Conservation (phyloP, 1,140 invertebrate genomes). For the Hylyphantes graminicola region DNA sequence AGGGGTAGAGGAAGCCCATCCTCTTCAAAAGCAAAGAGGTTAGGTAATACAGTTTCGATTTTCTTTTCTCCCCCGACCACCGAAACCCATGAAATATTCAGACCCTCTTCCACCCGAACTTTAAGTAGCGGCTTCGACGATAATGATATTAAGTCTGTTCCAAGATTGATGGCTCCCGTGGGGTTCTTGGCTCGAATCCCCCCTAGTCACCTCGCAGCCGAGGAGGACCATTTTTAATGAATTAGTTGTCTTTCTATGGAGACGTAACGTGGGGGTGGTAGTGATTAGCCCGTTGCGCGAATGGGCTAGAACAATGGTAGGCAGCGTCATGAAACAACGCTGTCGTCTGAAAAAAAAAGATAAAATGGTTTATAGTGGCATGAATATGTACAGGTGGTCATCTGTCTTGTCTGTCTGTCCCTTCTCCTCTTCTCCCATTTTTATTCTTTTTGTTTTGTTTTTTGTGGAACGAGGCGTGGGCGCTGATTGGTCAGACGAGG, state of each 20-base stretch:
- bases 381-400: slow-evolving; percentile 39
- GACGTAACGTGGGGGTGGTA: slow-evolving; percentile 7
- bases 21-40: slow-evolving; percentile 5
- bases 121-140: slow-evolving; percentile 57
- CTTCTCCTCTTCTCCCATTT: slow-evolving; percentile 13
- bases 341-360: neutral
- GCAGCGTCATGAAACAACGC: slow-evolving; percentile 21
- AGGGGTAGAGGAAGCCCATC: neutral
- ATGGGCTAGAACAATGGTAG: slow-evolving; percentile 9
- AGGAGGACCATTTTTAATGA: slow-evolving; percentile 52
- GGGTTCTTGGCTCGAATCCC: slow-evolving; percentile 15
- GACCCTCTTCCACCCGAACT: slow-evolving; percentile 47
- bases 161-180: slow-evolving; percentile 53
- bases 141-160: slow-evolving; percentile 60
- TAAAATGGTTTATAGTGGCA: neutral
- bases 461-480: slow-evolving; percentile 40
- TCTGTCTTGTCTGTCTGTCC: slow-evolving; percentile 19
- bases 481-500: slow-evolving; percentile 51
- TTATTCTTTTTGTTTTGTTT: slow-evolving; percentile 9
- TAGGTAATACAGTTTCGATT: slow-evolving; percentile 57
- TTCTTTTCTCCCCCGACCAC: slow-evolving; percentile 21
- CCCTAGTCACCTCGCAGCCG: slow-evolving; percentile 30
- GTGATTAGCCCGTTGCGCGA: slow-evolving; percentile 29
- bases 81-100: slow-evolving; percentile 54
- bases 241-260: slow-evolving; percentile 50